These are phyloP conservation scores for Platycheirus albimanus DNA, from an alignment of 2,888 invertebrate genomes.

Conservation along the genomic window DNA sequence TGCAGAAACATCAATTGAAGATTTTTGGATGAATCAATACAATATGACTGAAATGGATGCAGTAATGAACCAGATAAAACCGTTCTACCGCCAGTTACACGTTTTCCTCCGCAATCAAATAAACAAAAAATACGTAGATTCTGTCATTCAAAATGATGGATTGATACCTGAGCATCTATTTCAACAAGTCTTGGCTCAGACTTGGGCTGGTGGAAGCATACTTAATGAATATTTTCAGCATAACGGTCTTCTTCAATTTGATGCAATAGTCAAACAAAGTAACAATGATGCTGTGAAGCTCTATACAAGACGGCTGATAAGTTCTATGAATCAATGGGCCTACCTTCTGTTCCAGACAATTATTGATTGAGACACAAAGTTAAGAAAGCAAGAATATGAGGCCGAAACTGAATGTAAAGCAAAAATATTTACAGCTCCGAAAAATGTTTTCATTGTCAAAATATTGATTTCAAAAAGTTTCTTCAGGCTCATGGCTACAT, in stretches of 20 bases:
- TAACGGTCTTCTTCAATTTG: background rate
- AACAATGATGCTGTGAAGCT: background rate
- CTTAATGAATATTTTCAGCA: background rate
- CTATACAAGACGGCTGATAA: constrained; percentile 22
- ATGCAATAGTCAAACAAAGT: background rate
- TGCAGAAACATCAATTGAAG: background rate
- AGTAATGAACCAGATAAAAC: constrained; percentile 88
- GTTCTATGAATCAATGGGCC: constrained; percentile 46
- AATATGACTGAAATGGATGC: constrained; percentile 84
- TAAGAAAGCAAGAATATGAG: background rate
- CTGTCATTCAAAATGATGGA: constrained; percentile 85
- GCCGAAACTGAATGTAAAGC: constrained; percentile 35
- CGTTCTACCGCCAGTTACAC: constrained; percentile 90
- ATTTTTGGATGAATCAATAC: constrained; percentile 9
- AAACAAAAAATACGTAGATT: constrained; percentile 87
- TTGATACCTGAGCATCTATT: constrained; percentile 89
- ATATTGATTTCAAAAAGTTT: constrained; percentile 60
- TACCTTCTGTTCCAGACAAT: constrained; percentile 4
- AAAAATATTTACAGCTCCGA: background rate
- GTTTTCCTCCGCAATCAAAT: constrained; percentile 89
- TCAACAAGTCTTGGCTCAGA: constrained; percentile 81
- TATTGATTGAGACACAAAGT: background rate
- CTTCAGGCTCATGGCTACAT: constrained; percentile 68
- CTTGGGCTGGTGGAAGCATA: constrained; percentile 19
- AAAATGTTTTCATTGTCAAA: constrained; percentile 49